Evolutionary conservation across 2,888 invertebrate genomes (phyloP).

Genomic region (Mythimna vitellina): DNA sequence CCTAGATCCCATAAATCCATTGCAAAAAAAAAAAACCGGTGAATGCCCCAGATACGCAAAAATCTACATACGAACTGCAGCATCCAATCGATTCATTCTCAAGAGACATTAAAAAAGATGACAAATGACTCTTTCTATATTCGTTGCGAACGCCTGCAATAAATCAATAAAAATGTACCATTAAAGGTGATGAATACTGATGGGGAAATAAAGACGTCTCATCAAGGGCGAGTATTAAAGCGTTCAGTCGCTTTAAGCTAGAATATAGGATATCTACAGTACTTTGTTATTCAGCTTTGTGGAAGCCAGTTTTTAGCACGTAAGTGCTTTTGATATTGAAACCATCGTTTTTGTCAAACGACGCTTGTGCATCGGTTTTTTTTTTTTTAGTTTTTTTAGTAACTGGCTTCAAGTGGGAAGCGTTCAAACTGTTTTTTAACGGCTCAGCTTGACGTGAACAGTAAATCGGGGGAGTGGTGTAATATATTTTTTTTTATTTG

Average conservation of each 20-base stretch:
- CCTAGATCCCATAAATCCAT: slow-evolving; percentile 24
- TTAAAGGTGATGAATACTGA: slow-evolving; percentile 57
- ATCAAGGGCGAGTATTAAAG: slow-evolving; percentile 42
- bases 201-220: slow-evolving; percentile 57
- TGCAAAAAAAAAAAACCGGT: slow-evolving; percentile 18
- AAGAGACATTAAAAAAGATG: slow-evolving; percentile 51
- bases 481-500: background rate
- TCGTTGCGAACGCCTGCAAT: slow-evolving; percentile 38
- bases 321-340: slow-evolving; percentile 58
- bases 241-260: slow-evolving; percentile 40
- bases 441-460: slow-evolving; percentile 14
- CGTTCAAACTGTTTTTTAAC: slow-evolving; percentile 40
- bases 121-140: slow-evolving; percentile 56
- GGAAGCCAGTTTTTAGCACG: slow-evolving; percentile 43
- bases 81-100: slow-evolving; percentile 34
- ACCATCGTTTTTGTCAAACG: slow-evolving; percentile 51
- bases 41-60: slow-evolving; percentile 30
- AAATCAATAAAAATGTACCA: slow-evolving; percentile 58
- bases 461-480: slow-evolving; percentile 4
- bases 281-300: slow-evolving; percentile 43
- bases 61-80: slow-evolving; percentile 47
- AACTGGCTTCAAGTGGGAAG: slow-evolving; percentile 15
- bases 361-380: slow-evolving; percentile 17
- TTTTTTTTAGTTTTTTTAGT: slow-evolving; percentile 43
- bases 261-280: slow-evolving; percentile 33